Percentiles rank a stretch among this genome's conserved stretches.
Evolutionary conservation across 1,140 invertebrate species (phyloP).

Genomic region (Teleopsis dalmanni): DNA sequence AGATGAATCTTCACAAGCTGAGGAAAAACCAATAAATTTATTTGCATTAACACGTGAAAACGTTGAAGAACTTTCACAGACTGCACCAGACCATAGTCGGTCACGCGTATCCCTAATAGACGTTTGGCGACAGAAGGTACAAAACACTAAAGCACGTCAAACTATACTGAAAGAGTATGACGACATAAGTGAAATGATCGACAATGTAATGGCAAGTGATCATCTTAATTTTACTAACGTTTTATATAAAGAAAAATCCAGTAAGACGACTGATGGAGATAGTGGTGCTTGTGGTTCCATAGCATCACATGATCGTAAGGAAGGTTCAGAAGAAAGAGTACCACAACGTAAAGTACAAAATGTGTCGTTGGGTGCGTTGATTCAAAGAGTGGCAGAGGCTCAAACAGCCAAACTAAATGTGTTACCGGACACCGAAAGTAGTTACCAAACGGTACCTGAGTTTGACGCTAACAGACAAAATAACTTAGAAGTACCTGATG

Average conservation of each 20-base stretch:
- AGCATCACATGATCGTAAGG: too few relatives aligned
- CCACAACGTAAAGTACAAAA: background rate
- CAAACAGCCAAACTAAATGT: too few relatives aligned
- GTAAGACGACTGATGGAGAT: constrained; percentile 1
- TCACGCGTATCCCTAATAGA: constrained; percentile 28
- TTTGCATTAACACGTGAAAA: constrained; percentile 34
- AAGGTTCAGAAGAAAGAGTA: background rate
- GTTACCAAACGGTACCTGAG: constrained; percentile 28
- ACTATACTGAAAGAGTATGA: constrained; percentile 25
- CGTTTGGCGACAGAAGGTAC: constrained; percentile 37
- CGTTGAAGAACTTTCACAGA: constrained; percentile 24
- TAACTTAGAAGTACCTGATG: background rate
- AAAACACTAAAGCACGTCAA: constrained; percentile 24
- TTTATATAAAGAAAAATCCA: constrained; percentile 13
- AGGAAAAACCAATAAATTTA: constrained; percentile 23
- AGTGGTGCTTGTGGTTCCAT: background rate
- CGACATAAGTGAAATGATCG: constrained; percentile 26
- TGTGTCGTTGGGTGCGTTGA: constrained; percentile 5
- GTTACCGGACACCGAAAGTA: constrained; percentile 17
- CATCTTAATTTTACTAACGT: constrained; percentile 24
- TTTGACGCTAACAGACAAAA: background rate
- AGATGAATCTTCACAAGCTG: background rate
- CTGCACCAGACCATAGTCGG: constrained; percentile 8
- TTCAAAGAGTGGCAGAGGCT: constrained; percentile 9
- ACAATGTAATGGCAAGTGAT: constrained; percentile 27